phyloP scores from a whole-genome alignment of 2,797 vertebrate genomes.

The Phataginus tricuspis region DNA sequence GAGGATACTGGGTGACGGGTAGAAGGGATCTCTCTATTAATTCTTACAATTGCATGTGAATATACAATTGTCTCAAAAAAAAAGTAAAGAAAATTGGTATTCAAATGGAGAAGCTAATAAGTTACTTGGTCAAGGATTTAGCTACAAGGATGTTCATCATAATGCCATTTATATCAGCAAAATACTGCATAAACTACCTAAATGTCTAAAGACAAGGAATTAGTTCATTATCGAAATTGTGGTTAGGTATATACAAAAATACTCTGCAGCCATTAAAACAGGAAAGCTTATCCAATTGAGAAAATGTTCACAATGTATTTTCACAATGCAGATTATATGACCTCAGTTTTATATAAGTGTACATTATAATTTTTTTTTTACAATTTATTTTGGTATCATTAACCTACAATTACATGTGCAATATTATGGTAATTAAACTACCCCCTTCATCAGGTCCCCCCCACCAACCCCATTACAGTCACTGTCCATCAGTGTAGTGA shows the following conservation, averaged over 20 bases:
- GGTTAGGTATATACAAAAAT: neutral
- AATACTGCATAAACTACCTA: neutral
- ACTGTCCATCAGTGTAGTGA: no score
- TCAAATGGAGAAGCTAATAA: neutral
- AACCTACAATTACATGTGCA: no score
- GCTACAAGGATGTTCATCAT: neutral
- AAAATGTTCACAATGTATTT: neutral
- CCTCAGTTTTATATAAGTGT: neutral
- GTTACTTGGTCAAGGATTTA: neutral
- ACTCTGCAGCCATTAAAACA: neutral
- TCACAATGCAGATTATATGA: conserved; percentile 5
- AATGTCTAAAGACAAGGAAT: conserved; percentile 5
- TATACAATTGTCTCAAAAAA: neutral
- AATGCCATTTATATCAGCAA: neutral
- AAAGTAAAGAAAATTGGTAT: neutral
- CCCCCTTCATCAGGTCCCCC: no score
- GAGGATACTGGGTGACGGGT: neutral
- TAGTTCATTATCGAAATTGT: neutral
- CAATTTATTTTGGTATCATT: no score
- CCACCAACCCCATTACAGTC: no score
- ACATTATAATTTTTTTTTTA: neutral
- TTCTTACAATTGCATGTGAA: neutral
- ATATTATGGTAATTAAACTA: no score
- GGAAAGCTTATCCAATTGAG: neutral
- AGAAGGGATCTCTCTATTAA: neutral